phyloP scores from a whole-genome alignment of 37 sponge, comb jelly and placozoan species.

The Axinella damicornis region DNA sequence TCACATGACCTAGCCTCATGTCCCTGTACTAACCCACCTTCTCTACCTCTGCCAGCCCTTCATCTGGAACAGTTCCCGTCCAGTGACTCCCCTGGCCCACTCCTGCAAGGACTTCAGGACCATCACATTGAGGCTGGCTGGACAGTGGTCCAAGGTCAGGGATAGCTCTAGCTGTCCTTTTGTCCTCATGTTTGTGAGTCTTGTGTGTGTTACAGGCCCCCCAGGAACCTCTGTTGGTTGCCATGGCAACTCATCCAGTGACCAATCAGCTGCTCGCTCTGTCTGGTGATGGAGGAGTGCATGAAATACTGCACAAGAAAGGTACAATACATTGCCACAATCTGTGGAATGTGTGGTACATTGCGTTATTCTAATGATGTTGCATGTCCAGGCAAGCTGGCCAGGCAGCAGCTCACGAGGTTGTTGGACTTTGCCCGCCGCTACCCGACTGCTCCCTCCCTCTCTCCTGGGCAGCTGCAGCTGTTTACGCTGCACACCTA shows the following conservation, averaged over 20 bases:
- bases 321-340: no score
- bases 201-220: slow-evolving; percentile 2
- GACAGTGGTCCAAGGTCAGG: slow-evolving; percentile 43
- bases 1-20: no score
- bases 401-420: no score
- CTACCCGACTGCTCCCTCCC: neutral
- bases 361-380: no score
- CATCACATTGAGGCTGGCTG: slow-evolving; percentile 20
- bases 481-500: slow-evolving; percentile 58
- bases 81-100: neutral
- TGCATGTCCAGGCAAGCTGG: no score
- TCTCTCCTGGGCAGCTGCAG: slow-evolving; percentile 2
- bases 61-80: neutral
- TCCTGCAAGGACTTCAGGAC: slow-evolving; percentile 20
- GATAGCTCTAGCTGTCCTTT: no score
- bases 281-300: slow-evolving; percentile 12
- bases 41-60: neutral
- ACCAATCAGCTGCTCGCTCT: slow-evolving; percentile 49
- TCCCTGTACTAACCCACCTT: neutral
- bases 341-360: no score
- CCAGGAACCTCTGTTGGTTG: slow-evolving; percentile 15
- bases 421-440: neutral
- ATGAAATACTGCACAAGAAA: neutral
- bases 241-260: slow-evolving; percentile 27
- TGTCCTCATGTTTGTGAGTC: no score